A percentile compares a stretch with the other conserved stretches of the same genome.
Evolutionary conservation across 2,797 vertebrate species (phyloP).

Genomic region (Anabas testudineus): DNA sequence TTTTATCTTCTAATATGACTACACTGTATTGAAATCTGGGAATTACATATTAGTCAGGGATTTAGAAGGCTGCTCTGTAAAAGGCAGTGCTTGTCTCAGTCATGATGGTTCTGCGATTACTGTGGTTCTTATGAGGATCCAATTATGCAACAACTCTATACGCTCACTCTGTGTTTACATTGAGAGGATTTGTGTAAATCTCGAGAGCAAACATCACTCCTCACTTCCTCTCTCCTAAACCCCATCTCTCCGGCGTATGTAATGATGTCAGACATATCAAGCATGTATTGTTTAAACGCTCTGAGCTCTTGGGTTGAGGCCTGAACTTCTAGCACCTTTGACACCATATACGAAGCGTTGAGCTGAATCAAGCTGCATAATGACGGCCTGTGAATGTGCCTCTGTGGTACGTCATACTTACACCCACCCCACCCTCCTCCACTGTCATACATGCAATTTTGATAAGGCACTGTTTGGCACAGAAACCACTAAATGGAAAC

Average conservation of each 20-base stretch:
- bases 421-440: slow-evolving; percentile 4
- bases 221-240: slow-evolving; percentile 51
- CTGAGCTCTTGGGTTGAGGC: slow-evolving; percentile 29
- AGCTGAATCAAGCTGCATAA: neutral
- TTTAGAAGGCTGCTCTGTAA: neutral
- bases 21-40: neutral
- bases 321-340: slow-evolving; percentile 22
- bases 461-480: slow-evolving; percentile 54
- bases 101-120: neutral
- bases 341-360: slow-evolving; percentile 8
- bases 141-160: slow-evolving; percentile 36
- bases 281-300: slow-evolving; percentile 48
- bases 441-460: slow-evolving; percentile 44
- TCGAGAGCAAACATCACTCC: slow-evolving; percentile 61
- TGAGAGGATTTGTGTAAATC: slow-evolving; percentile 39
- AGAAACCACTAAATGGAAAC: slow-evolving; percentile 46
- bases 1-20: neutral
- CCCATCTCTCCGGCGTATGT: slow-evolving; percentile 25
- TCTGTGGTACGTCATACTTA: neutral
- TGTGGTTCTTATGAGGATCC: neutral
- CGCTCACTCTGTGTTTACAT: slow-evolving; percentile 41
- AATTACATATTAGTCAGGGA: neutral
- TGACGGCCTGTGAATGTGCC: slow-evolving; percentile 22
- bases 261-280: slow-evolving; percentile 63
- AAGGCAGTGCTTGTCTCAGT: neutral